Evolutionary conservation across 2,888 invertebrate genomes (phyloP), one percentile per base, ranked within the genome.

Genomic region (Ethmia dodecea): DNA sequence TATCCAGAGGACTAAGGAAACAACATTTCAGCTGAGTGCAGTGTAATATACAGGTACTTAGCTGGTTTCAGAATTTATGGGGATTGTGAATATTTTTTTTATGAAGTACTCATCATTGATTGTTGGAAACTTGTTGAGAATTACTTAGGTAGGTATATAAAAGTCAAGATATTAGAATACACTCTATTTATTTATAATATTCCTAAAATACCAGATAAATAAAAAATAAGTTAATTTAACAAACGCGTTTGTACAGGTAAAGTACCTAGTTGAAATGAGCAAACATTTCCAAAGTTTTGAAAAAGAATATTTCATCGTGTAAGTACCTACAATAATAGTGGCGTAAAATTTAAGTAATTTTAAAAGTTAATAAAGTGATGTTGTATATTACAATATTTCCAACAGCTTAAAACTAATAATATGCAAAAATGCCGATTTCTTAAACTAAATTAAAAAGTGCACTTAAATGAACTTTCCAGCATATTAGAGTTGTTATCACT

Each of bases 131-230:
- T n/a, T n/a, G n/a, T n/a, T n/a, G n/a, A n/a, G n/a, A n/a, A n/a
- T n/a, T n/a, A n/a, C n/a, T n/a, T n/a, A n/a, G n/a, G n/a, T n/a
- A n/a, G n/a, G n/a, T n/a, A 13, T 20, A 20, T 5, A 20, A 20
- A 13, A 28, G 10, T 28, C 10, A 16, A 16, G 8, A 2, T 18
- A 22, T 1, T 22, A n/a, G 8, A 20, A 52, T 61, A 60, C 61
- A 57, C 57, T 55, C 59, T 34, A 60, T 60, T 60, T 60, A 55
- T 52, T 49, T 56, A 60, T 45, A 62, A 65, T 70, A 66, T 66
- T 59, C 63, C 65, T 76, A 70, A 72, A 71, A 65, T 72, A 73
- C 58, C 61, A 64, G 50, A 60, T 73, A 61, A 68, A 68, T 68
- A 66, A 68, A 71, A 72, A 71, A 71, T 69, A 66, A 69, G 60